Percentiles rank a stretch among this genome's conserved stretches.
These are phyloP conservation scores for Amphilophus citrinellus DNA, from an alignment of 2,113 vertebrate genomes.

Conservation along the genomic window DNA sequence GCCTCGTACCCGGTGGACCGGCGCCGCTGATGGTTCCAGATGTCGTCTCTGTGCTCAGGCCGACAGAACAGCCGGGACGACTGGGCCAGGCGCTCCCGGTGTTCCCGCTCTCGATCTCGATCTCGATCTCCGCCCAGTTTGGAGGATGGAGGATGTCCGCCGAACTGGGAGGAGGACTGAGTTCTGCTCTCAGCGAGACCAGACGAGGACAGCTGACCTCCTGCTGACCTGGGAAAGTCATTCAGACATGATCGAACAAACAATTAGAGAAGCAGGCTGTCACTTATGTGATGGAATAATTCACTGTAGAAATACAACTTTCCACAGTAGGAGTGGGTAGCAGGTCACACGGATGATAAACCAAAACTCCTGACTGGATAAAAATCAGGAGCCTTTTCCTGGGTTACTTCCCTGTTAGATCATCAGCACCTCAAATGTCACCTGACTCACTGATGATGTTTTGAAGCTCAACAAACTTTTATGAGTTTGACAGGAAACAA, in stretches of 20 bases:
- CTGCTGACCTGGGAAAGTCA: conserved; percentile 63
- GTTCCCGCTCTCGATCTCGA: conserved; percentile 56
- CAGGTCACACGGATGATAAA: background rate
- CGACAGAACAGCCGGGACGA: conserved; percentile 76
- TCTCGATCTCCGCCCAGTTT: conserved; percentile 25
- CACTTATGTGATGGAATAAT: background rate
- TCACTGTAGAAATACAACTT: background rate
- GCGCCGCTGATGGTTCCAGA: conserved; percentile 76
- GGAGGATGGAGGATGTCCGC: background rate
- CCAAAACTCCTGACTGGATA: accelerated
- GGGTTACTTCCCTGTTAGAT: background rate
- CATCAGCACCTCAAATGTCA: background rate
- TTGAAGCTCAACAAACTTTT: background rate
- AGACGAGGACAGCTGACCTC: conserved; percentile 64
- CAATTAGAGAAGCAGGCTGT: background rate
- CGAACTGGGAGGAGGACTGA: conserved; percentile 47
- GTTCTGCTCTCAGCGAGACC: conserved; percentile 53
- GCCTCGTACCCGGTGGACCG: conserved; percentile 68
- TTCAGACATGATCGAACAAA: background rate
- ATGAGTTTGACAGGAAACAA: background rate
- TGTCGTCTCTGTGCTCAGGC: conserved; percentile 76
- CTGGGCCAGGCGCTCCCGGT: conserved; percentile 69
- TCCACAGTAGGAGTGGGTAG: background rate
- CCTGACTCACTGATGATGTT: background rate
- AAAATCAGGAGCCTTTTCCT: background rate